Percentiles rank a stretch among this genome's conserved stretches.
These are phyloP conservation scores for Hydropsyche betteni DNA, from an alignment of 2,888 invertebrate genomes.

Conservation along the genomic window DNA sequence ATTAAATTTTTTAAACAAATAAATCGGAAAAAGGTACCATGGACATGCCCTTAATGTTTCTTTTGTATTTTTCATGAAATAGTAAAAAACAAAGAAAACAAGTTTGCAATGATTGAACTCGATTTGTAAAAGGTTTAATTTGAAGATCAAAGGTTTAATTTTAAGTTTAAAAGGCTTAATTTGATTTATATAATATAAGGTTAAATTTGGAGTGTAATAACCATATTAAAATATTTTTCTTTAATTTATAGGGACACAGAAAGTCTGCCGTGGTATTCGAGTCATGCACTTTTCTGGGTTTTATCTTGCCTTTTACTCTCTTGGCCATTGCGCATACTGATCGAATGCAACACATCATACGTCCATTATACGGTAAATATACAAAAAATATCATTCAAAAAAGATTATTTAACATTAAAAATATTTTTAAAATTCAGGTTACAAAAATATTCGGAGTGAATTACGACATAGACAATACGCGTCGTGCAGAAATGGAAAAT, in stretches of 20 bases:
- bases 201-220: too few relatives aligned
- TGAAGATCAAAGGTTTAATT: too few relatives aligned
- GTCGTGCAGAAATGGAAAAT: slow-evolving; percentile 63
- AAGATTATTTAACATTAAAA: neutral
- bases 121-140: too few relatives aligned
- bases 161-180: too few relatives aligned
- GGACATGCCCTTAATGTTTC: too few relatives aligned
- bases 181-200: too few relatives aligned
- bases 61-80: too few relatives aligned
- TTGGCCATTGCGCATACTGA: slow-evolving; percentile 83
- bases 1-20: too few relatives aligned
- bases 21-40: too few relatives aligned
- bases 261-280: slow-evolving; percentile 72
- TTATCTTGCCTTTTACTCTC: slow-evolving; percentile 77
- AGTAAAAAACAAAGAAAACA: too few relatives aligned
- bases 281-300: slow-evolving; percentile 78
- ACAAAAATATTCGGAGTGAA: slow-evolving; percentile 83
- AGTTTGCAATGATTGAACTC: too few relatives aligned
- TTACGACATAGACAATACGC: slow-evolving; percentile 67
- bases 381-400: too few relatives aligned
- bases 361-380: slow-evolving; percentile 77
- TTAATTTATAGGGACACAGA: slow-evolving; percentile 60
- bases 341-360: slow-evolving; percentile 84
- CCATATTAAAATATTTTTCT: neutral
- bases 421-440: slow-evolving; percentile 62